Base-by-base conservation (phyloP, 2,797 vertebrate species). In the Ctenosaura bakeri region DNA sequence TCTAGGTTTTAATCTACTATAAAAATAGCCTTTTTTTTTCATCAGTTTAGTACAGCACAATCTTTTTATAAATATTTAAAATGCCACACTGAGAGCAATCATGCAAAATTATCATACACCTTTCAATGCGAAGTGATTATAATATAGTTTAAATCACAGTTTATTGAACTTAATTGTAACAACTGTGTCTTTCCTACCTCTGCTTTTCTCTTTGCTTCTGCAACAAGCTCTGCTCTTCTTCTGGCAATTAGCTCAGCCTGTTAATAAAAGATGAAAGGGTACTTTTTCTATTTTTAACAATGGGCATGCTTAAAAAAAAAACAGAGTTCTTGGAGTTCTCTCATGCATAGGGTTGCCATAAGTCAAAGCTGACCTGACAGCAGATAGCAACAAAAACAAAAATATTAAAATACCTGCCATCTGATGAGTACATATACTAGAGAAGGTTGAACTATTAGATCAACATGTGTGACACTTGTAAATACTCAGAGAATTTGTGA, bases 171-270 rank as follows among this genome's bases (percentile, higher is more conserved):
- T 80, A 89, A 74, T 62, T 46, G 32, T 90, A 10, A 50, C 26
- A 18, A 54, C 12, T 59, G 4, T 35, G 64, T 35, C 84, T 94
- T 92, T 94, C 95, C 96, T 96, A 98, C 98, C 87, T 95, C 95
- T 66, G n/a, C 32, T 92, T 93, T 97, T 87, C 73, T 96, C 91
- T 83, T 92, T 0, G 92, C 94, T 88, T 98, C 98, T 93, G 90
- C 96, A 93, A 98, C 38, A 90, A 99, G 98, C 95, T 99, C 98
- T 95, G 97, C 97, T 92, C 98, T 98, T 97, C 98, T 98, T 95
- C 95, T 98, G 85, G 95, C 93, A 94, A 99, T 97, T 62, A 89
- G 95, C 81, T 98, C 96, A 42, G 98, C 97, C 99, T 99, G 93
- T 95, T 91, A 91, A 80, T 86, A 78, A 94, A 96, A 92, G 89